These are phyloP conservation scores for Ariopsis seemanni DNA, from an alignment of 2,113 vertebrate genomes.

Conservation along the genomic window DNA sequence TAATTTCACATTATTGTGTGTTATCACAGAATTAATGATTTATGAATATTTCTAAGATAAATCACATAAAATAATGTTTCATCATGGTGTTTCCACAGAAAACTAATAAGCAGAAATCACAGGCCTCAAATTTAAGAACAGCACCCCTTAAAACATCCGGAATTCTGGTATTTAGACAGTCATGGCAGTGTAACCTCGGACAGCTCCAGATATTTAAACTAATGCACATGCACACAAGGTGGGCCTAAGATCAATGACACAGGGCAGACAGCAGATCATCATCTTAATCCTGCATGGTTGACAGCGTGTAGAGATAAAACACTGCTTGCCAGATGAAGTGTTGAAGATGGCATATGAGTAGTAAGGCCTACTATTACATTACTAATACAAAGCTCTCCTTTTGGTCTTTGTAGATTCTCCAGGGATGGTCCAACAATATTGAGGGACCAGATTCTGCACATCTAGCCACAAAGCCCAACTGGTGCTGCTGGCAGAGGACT, in stretches of 20 bases:
- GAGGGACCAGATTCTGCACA: not conserved
- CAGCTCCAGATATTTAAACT: not conserved
- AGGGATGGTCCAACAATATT: too few species aligned
- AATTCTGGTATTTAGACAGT: not conserved
- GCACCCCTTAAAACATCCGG: too few species aligned
- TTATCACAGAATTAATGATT: not conserved
- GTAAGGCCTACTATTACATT: not conserved
- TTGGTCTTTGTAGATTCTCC: not conserved
- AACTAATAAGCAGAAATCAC: not conserved
- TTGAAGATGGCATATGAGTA: not conserved
- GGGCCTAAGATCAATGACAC: not conserved
- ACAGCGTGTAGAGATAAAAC: not conserved
- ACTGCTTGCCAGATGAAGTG: not conserved
- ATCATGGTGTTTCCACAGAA: not conserved
- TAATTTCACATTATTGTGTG: constrained; percentile 10
- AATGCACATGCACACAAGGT: constrained; percentile 6
- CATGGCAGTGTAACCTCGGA: not conserved
- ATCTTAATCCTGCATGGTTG: not conserved
- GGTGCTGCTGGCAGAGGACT: not conserved
- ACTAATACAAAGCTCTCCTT: not conserved
- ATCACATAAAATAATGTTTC: not conserved
- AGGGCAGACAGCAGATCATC: not conserved
- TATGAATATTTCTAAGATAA: not conserved
- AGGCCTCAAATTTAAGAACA: not conserved
- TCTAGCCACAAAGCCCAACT: not conserved